Percentiles rank a stretch among this genome's conserved stretches.
These are phyloP conservation scores for Salarias fasciatus DNA, from an alignment of 2,797 vertebrate genomes.

Conservation along the genomic window DNA sequence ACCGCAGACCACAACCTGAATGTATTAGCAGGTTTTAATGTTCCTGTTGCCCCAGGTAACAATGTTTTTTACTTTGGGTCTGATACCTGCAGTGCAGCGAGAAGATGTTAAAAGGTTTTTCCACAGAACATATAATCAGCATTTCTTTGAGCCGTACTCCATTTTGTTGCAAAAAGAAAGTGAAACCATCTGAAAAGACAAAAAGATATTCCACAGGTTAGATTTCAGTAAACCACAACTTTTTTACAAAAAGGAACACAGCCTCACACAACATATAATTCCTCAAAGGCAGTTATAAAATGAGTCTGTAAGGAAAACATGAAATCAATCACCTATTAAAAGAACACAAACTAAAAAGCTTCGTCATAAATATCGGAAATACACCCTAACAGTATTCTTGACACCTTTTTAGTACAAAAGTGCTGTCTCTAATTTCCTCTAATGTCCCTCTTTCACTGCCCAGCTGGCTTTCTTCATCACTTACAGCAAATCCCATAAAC, in stretches of 20 bases:
- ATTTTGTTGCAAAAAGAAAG: slow-evolving; percentile 42
- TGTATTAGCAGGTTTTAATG: background rate
- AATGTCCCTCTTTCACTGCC: slow-evolving; percentile 57
- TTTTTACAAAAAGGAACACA: too few species aligned
- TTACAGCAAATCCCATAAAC: slow-evolving; percentile 47
- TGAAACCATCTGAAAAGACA: slow-evolving; percentile 7
- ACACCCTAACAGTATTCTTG: too few species aligned
- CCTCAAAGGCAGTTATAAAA: too few species aligned
- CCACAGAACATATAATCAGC: slow-evolving; percentile 3
- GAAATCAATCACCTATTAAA: too few species aligned
- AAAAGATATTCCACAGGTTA: background rate
- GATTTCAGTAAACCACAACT: too few species aligned
- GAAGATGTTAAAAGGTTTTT: background rate
- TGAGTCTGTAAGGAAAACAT: too few species aligned
- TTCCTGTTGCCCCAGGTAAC: background rate
- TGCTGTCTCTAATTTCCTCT: background rate
- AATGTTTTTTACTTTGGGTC: background rate
- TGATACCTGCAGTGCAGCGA: background rate
- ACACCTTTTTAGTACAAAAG: too few species aligned
- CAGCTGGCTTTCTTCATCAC: slow-evolving; percentile 70
- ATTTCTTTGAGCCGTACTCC: slow-evolving; percentile 12
- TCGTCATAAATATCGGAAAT: too few species aligned
- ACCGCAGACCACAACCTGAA: background rate
- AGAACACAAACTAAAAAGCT: too few species aligned
- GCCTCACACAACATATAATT: too few species aligned